phyloP scores from a whole-genome alignment of 1,140 invertebrate species.

The Araneus ventricosus region DNA sequence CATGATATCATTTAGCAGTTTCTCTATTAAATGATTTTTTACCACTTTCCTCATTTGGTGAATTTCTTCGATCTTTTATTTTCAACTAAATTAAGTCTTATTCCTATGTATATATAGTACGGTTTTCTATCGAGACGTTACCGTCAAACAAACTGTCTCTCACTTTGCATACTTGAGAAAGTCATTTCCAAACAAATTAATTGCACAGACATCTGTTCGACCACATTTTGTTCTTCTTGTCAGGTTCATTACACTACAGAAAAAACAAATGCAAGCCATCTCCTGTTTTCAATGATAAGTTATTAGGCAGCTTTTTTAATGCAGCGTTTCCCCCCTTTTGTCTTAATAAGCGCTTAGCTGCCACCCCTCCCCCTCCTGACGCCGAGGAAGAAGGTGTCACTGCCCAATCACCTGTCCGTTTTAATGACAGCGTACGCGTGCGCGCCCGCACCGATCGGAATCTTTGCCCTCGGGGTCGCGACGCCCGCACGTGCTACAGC shows the following conservation, averaged over 20 bases:
- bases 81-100: no score
- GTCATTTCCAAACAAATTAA: neutral
- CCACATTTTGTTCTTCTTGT: neutral
- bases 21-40: no score
- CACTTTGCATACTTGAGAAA: no score
- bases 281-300: neutral
- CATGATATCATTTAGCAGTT: no score
- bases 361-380: neutral
- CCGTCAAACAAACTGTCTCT: no score
- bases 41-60: no score
- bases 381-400: conserved; percentile 15
- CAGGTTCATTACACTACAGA: neutral
- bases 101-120: no score
- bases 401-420: conserved; percentile 50
- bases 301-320: neutral
- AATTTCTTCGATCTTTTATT: no score
- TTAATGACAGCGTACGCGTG: conserved; percentile 72
- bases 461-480: conserved; percentile 36
- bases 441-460: conserved; percentile 64
- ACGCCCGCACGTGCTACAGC: conserved; percentile 60
- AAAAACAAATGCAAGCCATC: neutral
- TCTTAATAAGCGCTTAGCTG: neutral
- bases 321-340: neutral
- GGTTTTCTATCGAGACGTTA: no score
- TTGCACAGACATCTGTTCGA: neutral